Conservation (phyloP, 2,888 invertebrate species). For the Polymixis lichenea region DNA sequence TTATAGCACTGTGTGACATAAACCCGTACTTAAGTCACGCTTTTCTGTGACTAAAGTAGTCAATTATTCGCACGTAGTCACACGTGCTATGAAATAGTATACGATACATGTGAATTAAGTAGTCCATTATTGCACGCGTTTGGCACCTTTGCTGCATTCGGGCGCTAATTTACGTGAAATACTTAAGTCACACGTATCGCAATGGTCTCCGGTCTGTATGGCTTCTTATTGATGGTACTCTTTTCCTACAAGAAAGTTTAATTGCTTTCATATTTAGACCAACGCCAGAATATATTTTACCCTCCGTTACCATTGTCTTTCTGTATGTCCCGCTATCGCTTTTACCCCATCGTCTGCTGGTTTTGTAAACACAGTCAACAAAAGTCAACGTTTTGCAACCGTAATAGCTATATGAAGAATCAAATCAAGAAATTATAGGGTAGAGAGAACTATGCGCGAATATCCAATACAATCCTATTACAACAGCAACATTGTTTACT, state of each 20-base stretch:
- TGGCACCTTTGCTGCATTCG: too few species aligned
- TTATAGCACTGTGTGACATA: background rate
- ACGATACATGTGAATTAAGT: too few species aligned
- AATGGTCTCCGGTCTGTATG: background rate
- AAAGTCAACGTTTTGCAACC: background rate
- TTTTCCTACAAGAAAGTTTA: background rate
- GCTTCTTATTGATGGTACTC: background rate
- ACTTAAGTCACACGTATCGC: too few species aligned
- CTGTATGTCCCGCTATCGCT: background rate
- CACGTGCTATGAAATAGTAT: too few species aligned
- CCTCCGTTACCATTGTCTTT: background rate
- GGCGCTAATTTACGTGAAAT: too few species aligned
- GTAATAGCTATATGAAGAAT: background rate
- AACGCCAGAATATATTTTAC: background rate
- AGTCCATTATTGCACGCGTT: too few species aligned
- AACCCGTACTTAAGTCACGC: too few species aligned
- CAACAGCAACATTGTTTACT: constrained; percentile 15
- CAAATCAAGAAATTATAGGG: background rate
- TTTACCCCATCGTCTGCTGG: background rate
- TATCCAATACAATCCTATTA: background rate
- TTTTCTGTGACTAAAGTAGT: too few species aligned
- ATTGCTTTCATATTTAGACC: background rate
- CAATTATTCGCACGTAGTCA: too few species aligned
- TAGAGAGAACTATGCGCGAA: background rate
- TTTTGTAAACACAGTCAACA: background rate